Evolutionary conservation across 1,140 invertebrate genomes (phyloP).

Genomic region (Amyelois transitella): DNA sequence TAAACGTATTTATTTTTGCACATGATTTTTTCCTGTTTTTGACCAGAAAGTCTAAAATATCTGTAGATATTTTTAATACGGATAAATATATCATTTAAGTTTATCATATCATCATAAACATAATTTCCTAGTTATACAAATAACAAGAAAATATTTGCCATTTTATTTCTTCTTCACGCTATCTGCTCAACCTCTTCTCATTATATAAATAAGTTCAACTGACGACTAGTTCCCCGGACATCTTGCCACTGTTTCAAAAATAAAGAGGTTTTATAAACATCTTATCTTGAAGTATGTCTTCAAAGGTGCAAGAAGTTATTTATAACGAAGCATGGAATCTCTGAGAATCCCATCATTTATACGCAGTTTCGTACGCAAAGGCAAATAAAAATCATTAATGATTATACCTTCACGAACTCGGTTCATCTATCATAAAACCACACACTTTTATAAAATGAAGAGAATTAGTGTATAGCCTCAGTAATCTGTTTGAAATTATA

Average conservation of each 20-base stretch:
- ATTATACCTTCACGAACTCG: not conserved
- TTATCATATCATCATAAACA: no score
- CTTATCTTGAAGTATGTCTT: not conserved
- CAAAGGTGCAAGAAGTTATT: slow-evolving; percentile 3
- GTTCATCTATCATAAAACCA: not conserved
- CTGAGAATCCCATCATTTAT: not conserved
- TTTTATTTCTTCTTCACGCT: not conserved
- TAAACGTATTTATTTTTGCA: no score
- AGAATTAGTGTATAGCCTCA: no score
- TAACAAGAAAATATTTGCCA: no score
- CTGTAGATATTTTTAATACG: no score
- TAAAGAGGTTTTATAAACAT: slow-evolving; percentile 1
- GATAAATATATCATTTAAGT: no score
- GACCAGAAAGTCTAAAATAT: no score
- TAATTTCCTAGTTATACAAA: no score
- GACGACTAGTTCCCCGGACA: slow-evolving; percentile 35
- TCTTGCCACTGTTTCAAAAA: slow-evolving; percentile 32
- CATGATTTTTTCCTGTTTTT: no score
- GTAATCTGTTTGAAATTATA: no score
- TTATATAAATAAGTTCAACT: slow-evolving; percentile 6
- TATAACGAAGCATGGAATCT: not conserved
- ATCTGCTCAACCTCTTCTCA: not conserved
- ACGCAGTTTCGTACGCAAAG: not conserved
- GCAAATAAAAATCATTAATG: not conserved
- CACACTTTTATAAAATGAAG: no score